These are phyloP conservation scores for Athene cunicularia DNA, from an alignment of 2,113 vertebrate species.

Conservation along the genomic window DNA sequence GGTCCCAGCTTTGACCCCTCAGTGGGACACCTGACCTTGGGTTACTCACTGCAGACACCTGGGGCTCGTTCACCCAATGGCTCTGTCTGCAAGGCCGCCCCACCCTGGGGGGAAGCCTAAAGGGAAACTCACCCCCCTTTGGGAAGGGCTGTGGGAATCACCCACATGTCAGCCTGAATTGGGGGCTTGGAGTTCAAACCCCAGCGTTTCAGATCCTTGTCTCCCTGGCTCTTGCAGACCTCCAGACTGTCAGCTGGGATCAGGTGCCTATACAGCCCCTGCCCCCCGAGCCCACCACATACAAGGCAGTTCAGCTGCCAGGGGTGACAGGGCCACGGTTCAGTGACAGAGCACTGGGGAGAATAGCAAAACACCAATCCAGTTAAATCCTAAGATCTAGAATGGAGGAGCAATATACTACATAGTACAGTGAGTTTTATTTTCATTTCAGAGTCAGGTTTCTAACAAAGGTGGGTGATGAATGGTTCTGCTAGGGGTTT, in stretches of 20 bases:
- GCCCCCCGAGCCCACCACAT: accelerated
- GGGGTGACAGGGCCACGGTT: neutral
- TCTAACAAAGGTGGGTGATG: neutral
- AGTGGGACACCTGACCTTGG: no score
- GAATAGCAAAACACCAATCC: neutral
- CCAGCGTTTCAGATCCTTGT: neutral
- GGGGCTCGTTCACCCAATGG: no score
- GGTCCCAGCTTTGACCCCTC: no score
- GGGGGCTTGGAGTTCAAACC: no score
- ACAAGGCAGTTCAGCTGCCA: neutral
- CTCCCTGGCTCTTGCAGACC: neutral
- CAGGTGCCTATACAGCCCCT: neutral
- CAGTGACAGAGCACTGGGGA: neutral
- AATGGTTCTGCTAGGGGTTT: neutral
- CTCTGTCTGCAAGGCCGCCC: no score
- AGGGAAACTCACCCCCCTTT: no score
- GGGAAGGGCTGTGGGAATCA: no score
- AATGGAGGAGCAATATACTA: neutral
- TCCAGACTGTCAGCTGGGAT: neutral
- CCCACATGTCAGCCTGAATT: no score
- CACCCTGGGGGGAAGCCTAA: no score
- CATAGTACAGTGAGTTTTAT: neutral
- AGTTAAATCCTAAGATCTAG: neutral
- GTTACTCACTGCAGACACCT: no score
- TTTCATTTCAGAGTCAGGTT: neutral